phyloP scores from a whole-genome alignment of 2,113 vertebrate genomes.

The Spea multiplicata region DNA sequence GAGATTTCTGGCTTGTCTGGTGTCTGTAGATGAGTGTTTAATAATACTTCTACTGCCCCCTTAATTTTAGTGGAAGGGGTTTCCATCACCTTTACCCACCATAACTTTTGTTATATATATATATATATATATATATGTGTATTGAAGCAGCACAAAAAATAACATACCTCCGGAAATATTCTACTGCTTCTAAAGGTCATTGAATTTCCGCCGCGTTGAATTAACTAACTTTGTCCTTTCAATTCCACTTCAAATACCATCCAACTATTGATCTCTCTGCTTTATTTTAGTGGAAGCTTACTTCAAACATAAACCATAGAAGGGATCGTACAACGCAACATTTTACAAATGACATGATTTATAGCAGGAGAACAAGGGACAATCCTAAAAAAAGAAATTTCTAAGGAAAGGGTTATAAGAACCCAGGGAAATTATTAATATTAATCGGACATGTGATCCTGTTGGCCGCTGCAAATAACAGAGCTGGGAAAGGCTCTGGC shows the following conservation, averaged over 20 bases:
- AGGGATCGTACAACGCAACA: slow-evolving; percentile 2
- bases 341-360: slow-evolving; percentile 57
- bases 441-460: neutral
- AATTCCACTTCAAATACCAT: neutral
- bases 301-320: slow-evolving; percentile 97
- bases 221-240: no score
- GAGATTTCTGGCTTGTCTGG: no score
- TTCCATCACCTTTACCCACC: no score
- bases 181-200: no score
- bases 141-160: no score
- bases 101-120: no score
- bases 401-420: neutral
- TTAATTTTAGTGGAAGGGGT: no score
- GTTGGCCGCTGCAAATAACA: neutral
- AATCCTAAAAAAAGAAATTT: neutral
- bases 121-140: no score
- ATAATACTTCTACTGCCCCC: no score
- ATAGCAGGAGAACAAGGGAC: slow-evolving; percentile 33
- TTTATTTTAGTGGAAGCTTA: slow-evolving; percentile 86
- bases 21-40: no score
- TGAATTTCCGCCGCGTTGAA: no score
- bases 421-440: neutral
- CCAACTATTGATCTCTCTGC: neutral
- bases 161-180: no score
- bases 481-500: neutral